phyloP scores from a whole-genome alignment of 2,888 invertebrate genomes.

The Hirtodrosophila confusa region DNA sequence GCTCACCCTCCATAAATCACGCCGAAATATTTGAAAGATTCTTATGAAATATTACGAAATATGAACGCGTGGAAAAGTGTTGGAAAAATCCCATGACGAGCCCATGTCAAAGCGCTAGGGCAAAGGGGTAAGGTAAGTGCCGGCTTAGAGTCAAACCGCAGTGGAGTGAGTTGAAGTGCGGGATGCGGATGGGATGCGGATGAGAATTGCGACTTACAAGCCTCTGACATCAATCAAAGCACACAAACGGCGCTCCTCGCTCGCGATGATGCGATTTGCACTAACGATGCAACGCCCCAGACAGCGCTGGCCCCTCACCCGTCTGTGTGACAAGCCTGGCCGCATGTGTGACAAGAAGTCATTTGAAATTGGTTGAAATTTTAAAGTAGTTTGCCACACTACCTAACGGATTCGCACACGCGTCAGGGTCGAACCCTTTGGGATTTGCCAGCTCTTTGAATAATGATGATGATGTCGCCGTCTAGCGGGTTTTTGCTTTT shows the following conservation, averaged over 20 bases:
- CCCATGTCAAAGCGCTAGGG: conserved; percentile 31
- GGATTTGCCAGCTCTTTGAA: conserved; percentile 71
- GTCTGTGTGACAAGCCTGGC: not conserved
- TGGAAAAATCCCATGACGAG: conserved; percentile 34
- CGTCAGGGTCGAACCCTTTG: conserved; percentile 62
- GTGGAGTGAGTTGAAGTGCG: conserved; percentile 40
- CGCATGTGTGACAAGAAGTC: conserved; percentile 74
- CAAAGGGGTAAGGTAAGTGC: conserved; percentile 35
- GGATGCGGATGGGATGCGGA: conserved; percentile 48
- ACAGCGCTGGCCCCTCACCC: not conserved
- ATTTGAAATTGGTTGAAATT: conserved; percentile 77
- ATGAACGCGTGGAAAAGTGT: conserved; percentile 65
- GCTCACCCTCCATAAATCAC: conserved; percentile 68
- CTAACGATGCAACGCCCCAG: conserved; percentile 66
- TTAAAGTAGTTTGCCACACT: conserved; percentile 72
- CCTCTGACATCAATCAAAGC: conserved; percentile 82
- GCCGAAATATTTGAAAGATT: conserved; percentile 43
- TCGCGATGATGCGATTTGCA: conserved; percentile 71
- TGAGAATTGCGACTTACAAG: conserved; percentile 68
- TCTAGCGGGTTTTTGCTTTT: conserved; percentile 30
- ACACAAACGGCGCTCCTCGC: conserved; percentile 35
- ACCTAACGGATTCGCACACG: conserved; percentile 40
- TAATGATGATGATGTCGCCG: conserved; percentile 72
- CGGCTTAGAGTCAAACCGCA: conserved; percentile 79
- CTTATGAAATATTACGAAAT: conserved; percentile 68